Conservation (phyloP, 2,888 invertebrate genomes). For the Luperina nickerlii region DNA sequence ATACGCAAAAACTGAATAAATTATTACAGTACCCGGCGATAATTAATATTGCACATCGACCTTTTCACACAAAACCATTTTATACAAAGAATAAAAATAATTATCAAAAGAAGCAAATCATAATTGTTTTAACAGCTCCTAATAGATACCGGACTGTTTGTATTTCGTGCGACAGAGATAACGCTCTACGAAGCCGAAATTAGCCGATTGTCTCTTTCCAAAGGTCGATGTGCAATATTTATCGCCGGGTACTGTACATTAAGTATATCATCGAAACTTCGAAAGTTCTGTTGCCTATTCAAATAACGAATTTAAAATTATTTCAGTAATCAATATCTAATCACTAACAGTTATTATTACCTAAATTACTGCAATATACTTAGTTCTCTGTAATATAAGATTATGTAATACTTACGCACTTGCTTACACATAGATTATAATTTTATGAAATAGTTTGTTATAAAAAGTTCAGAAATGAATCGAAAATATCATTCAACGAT, state of each 20-base stretch:
- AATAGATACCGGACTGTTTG: too few species aligned
- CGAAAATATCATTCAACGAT: slow-evolving; percentile 42
- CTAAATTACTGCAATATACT: not conserved
- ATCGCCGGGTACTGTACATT: not conserved
- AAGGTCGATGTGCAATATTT: too few species aligned
- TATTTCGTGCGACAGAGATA: too few species aligned
- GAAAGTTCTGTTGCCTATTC: not conserved
- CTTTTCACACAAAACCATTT: too few species aligned
- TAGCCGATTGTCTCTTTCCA: too few species aligned
- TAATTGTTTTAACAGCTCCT: too few species aligned
- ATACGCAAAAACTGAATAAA: not conserved
- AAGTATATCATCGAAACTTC: not conserved
- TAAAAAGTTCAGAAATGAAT: slow-evolving; percentile 23
- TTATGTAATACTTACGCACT: slow-evolving; percentile 1
- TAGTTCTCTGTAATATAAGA: not conserved
- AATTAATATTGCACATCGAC: too few species aligned
- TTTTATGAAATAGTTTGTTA: slow-evolving; percentile 32
- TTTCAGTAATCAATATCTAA: not conserved
- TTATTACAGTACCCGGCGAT: not conserved
- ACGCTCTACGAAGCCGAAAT: too few species aligned
- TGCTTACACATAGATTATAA: slow-evolving; percentile 11
- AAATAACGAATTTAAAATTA: not conserved
- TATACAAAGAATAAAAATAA: too few species aligned
- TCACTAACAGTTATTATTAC: not conserved
- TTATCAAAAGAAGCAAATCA: too few species aligned